Percentiles rank a stretch among this genome's conserved stretches.
phyloP scores from a whole-genome alignment of 2,888 invertebrate genomes.

The Chymomyza procnemis region DNA sequence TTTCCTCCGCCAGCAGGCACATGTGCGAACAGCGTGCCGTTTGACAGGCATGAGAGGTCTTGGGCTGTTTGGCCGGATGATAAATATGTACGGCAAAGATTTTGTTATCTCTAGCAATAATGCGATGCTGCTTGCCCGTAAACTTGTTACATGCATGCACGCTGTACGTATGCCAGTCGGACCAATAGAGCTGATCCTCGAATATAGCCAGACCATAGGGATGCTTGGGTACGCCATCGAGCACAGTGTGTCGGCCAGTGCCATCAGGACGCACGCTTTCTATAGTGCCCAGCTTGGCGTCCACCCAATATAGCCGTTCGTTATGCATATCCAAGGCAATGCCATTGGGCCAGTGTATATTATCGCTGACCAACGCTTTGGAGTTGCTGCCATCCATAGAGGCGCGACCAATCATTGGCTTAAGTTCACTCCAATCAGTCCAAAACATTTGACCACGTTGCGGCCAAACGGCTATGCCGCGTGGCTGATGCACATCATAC shows the following conservation, averaged over 20 bases:
- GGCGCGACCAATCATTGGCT: constrained; percentile 86
- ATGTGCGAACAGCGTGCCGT: constrained; percentile 85
- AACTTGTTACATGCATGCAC: constrained; percentile 89
- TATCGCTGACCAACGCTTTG: constrained; percentile 81
- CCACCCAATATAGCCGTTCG: constrained; percentile 92
- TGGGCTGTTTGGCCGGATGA: constrained; percentile 83
- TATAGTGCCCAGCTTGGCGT: constrained; percentile 84
- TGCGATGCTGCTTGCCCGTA: constrained; percentile 82
- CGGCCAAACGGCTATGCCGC: constrained; percentile 85
- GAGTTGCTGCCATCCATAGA: constrained; percentile 90
- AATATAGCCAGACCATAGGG: constrained; percentile 92
- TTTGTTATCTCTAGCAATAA: constrained; percentile 80
- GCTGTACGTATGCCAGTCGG: constrained; percentile 89
- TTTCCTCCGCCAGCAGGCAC: constrained; percentile 84
- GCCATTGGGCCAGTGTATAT: constrained; percentile 90
- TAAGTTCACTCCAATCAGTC: constrained; percentile 89
- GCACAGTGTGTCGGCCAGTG: constrained; percentile 82
- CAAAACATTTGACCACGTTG: constrained; percentile 90
- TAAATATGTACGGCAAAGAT: constrained; percentile 84
- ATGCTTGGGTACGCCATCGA: constrained; percentile 84
- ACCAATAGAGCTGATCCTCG: constrained; percentile 93
- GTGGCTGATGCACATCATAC: constrained; percentile 82
- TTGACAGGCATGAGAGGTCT: constrained; percentile 82
- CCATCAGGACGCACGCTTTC: constrained; percentile 84
- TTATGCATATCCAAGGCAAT: constrained; percentile 89